A percentile compares a stretch with the other conserved stretches of the same genome.
Conservation (phyloP, 2,113 vertebrate genomes). For the Cardinalis cardinalis region DNA sequence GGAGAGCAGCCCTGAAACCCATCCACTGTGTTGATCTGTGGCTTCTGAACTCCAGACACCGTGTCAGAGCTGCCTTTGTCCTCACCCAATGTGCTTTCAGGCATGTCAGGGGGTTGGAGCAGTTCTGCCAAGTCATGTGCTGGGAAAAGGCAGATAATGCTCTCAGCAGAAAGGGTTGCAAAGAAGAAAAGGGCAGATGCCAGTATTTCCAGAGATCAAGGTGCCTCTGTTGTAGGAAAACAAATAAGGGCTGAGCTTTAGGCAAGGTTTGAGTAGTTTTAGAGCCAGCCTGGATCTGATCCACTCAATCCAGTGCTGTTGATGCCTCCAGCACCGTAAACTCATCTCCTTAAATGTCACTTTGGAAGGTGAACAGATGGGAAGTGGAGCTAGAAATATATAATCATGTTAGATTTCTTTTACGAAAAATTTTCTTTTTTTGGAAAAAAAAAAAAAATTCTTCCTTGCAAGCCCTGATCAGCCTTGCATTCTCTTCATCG, state of each 20-base stretch:
- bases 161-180: not conserved
- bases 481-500: not conserved
- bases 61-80: not conserved
- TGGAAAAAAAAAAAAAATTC: not conserved
- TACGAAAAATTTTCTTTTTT: not conserved
- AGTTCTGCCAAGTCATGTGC: not conserved
- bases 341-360: slow-evolving; percentile 12
- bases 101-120: not conserved
- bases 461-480: not conserved
- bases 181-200: slow-evolving; percentile 32
- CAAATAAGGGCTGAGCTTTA: slow-evolving; percentile 45
- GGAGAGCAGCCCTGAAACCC: not conserved
- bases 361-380: slow-evolving; percentile 40
- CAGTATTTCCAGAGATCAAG: slow-evolving; percentile 17
- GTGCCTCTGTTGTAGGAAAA: slow-evolving; percentile 11
- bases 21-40: accelerated
- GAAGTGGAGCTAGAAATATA: slow-evolving; percentile 21
- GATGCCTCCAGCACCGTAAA: slow-evolving; percentile 36
- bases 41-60: not conserved
- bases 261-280: slow-evolving; percentile 32
- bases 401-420: not conserved
- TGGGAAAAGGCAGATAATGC: not conserved
- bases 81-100: not conserved
- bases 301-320: slow-evolving; percentile 40
- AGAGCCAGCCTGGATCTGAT: slow-evolving; percentile 43